Evolutionary conservation across 2,113 vertebrate species (phyloP), one percentile per base, ranked within the genome.

Genomic region (Axis porcinus): DNA sequence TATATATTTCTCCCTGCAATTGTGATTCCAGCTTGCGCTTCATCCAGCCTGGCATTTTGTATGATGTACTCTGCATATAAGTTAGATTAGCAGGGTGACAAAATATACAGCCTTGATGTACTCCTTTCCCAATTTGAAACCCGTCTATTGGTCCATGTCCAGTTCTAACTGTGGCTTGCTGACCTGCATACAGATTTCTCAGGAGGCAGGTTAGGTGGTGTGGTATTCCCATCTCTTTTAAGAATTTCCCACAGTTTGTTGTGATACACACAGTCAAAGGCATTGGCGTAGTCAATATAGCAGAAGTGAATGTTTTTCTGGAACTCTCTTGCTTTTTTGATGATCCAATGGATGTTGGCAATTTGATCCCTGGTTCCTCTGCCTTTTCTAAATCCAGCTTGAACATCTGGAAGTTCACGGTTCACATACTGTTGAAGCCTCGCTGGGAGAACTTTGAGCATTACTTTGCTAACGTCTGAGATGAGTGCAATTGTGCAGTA

Each of bases 271-370:
- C 2, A 70, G 19, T 36, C 67, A 40, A 70, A 70, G 17, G 19
- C 67, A 40, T 70, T 70, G 67, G 10, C n/a, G 1, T 70, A 40
- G 19, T 40, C 67, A 70, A 6, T 40, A 70, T 23, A 36, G n/a
- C n/a, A 70, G n/a, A 70, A 70, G 36, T 36, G 36, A n/a, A 70
- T 70, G 64, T 36, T 70, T 36, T 70, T 70, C n/a, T 70, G 10
- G n/a, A 70, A 36, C n/a, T 21, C n/a, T 70, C 2, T 0, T 70
- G n/a, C 64, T 36, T 70, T 70, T 36, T 70, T 0, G 0, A 36
- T 70, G n/a, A 40, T 70, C n/a, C 19, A 36, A 1, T 5, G 9
- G 67, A 12, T 70, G 19, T 70, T 70, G 67, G 67, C n/a, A 70
- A 70, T 40, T 70, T 23, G n/a, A 36, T 12, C 19, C 21, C 67